A percentile compares a stretch with the other conserved stretches of the same genome.
phyloP scores from a whole-genome alignment of 2,797 vertebrate species.

The Glyptemys insculpta region DNA sequence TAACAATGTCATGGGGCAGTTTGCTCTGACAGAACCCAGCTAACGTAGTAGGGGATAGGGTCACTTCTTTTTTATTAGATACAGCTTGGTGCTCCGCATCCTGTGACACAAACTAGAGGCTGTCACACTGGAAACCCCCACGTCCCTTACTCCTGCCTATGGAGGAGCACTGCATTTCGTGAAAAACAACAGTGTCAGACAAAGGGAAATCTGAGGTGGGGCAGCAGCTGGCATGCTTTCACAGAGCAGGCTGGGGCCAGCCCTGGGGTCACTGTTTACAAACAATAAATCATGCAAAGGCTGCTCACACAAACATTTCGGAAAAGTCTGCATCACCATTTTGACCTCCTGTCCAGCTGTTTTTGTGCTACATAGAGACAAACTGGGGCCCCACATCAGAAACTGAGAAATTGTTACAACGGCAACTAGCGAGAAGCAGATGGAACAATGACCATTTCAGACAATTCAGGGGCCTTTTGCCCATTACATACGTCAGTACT shows the following conservation, averaged over 20 bases:
- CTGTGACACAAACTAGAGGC: accelerated
- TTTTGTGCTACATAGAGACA: conserved; percentile 1
- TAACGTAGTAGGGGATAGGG: not conserved
- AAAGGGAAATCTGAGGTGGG: not conserved
- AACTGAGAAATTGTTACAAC: conserved; percentile 17
- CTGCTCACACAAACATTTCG: not conserved
- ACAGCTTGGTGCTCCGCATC: not conserved
- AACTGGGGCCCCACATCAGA: not conserved
- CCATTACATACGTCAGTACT: not conserved
- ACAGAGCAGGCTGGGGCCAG: not conserved
- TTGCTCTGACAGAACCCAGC: not conserved
- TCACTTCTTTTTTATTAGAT: not conserved
- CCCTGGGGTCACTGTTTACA: conserved; percentile 18
- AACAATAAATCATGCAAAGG: conserved; percentile 24
- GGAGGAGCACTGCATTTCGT: not conserved
- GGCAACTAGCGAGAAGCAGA: conserved; percentile 2
- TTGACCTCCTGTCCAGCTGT: conserved; percentile 52
- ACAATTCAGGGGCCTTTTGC: not conserved
- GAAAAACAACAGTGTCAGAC: accelerated
- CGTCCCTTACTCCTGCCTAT: not conserved
- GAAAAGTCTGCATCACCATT: not conserved
- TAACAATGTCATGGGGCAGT: not conserved
- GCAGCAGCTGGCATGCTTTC: conserved; percentile 46
- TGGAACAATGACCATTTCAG: conserved; percentile 20
- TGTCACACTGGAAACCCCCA: not conserved